Evolutionary conservation across 2,888 invertebrate genomes (phyloP).

Genomic region (Drosophila lutescens): DNA sequence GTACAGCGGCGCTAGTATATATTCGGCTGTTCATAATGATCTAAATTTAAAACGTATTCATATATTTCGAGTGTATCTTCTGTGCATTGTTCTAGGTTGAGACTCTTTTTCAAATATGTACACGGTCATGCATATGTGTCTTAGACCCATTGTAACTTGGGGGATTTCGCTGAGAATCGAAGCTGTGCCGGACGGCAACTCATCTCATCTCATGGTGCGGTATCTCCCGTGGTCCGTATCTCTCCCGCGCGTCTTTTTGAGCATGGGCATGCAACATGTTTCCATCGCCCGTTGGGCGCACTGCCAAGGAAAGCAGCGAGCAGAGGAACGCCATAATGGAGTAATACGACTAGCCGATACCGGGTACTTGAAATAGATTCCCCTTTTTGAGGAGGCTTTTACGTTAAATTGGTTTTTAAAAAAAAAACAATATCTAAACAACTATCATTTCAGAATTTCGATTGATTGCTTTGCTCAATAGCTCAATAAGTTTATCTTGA

Average conservation of each 20-base stretch:
- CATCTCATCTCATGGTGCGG: slow-evolving; percentile 8
- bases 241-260: slow-evolving; percentile 62
- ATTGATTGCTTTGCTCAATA: not conserved
- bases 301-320: slow-evolving; percentile 70
- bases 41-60: slow-evolving; percentile 66
- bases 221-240: slow-evolving; percentile 37
- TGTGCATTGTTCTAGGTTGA: slow-evolving; percentile 52
- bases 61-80: slow-evolving; percentile 59
- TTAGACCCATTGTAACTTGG: slow-evolving; percentile 58
- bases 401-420: not conserved
- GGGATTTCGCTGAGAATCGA: slow-evolving; percentile 60
- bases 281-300: slow-evolving; percentile 69
- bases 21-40: slow-evolving; percentile 46
- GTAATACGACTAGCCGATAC: slow-evolving; percentile 35
- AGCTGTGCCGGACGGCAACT: slow-evolving; percentile 51
- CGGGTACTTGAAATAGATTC: slow-evolving; percentile 28
- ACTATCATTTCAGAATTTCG: not conserved
- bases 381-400: not conserved
- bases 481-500: not conserved
- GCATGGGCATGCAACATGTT: slow-evolving; percentile 52
- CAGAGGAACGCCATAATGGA: slow-evolving; percentile 44
- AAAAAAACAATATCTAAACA: not conserved
- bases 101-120: slow-evolving; percentile 29
- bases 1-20: slow-evolving; percentile 33
- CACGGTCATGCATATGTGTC: slow-evolving; percentile 44